phyloP scores from a whole-genome alignment of 1,140 invertebrate species.

The honey bee (Apis mellifera) region DNA sequence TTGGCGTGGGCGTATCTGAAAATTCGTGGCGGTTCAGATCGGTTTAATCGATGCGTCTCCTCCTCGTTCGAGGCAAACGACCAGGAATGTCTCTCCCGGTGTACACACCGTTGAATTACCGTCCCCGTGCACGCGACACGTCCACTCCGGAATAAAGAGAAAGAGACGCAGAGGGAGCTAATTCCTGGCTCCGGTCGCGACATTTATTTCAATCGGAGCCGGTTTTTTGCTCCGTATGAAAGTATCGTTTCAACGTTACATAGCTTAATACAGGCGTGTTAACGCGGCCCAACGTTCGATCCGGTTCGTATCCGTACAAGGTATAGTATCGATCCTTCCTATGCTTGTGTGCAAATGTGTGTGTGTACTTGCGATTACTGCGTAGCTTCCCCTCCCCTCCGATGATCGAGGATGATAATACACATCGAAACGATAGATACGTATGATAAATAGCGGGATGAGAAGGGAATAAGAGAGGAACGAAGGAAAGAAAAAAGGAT shows the following conservation, averaged over 20 bases:
- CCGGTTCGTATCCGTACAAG: neutral
- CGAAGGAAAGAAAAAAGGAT: too few species aligned
- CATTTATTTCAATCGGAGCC: conserved; percentile 22
- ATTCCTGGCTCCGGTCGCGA: neutral
- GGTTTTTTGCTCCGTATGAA: neutral
- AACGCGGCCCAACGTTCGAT: neutral
- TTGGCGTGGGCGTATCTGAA: neutral
- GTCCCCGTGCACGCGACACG: conserved; percentile 64
- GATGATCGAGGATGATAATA: neutral
- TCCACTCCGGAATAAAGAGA: neutral
- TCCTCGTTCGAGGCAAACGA: conserved; percentile 31
- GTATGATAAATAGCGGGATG: conserved; percentile 6
- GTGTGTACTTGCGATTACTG: neutral
- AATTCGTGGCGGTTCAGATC: neutral
- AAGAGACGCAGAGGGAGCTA: neutral
- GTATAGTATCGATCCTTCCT: too few species aligned
- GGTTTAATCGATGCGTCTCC: conserved; percentile 15
- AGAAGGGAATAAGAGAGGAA: neutral
- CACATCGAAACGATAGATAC: neutral
- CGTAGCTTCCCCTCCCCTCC: neutral
- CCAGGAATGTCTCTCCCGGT: conserved; percentile 14
- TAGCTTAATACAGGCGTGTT: conserved; percentile 1
- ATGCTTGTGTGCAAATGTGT: too few species aligned
- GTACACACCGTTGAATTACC: conserved; percentile 63
- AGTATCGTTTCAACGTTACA: neutral